A percentile compares a stretch with the other conserved stretches of the same genome.
These are phyloP conservation scores for Malurus elegans DNA, from an alignment of 2,113 vertebrate species.

Conservation along the genomic window DNA sequence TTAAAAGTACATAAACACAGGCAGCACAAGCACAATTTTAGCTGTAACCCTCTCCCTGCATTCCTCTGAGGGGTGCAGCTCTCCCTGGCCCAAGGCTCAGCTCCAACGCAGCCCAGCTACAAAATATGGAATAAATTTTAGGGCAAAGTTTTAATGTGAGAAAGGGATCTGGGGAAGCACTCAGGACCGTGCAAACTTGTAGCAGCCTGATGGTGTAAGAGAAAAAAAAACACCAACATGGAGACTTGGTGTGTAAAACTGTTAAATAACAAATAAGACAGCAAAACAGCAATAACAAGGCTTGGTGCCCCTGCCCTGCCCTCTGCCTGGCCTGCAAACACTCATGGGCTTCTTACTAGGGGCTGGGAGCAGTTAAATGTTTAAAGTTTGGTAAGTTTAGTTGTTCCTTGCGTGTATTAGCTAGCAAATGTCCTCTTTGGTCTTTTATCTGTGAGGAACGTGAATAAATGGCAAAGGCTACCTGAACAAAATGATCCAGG, in stretches of 20 bases:
- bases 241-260: not conserved
- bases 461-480: not conserved
- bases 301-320: not conserved
- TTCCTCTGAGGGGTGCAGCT: not conserved
- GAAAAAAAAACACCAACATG: not conserved
- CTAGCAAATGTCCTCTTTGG: not conserved
- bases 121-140: not conserved
- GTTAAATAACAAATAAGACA: not conserved
- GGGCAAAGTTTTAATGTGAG: not conserved
- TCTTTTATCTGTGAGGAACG: not conserved
- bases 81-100: not conserved
- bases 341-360: not conserved
- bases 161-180: not conserved
- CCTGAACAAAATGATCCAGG: not conserved
- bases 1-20: not conserved
- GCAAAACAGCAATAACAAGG: not conserved
- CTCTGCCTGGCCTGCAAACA: not conserved
- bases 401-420: not conserved
- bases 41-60: not conserved
- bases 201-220: not conserved
- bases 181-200: not conserved
- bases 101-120: not conserved
- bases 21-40: not conserved
- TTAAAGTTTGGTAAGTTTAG: not conserved
- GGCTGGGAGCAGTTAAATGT: not conserved